Base-by-base conservation (phyloP, 2,797 vertebrate genomes). In the Diceros bicornis region DNA sequence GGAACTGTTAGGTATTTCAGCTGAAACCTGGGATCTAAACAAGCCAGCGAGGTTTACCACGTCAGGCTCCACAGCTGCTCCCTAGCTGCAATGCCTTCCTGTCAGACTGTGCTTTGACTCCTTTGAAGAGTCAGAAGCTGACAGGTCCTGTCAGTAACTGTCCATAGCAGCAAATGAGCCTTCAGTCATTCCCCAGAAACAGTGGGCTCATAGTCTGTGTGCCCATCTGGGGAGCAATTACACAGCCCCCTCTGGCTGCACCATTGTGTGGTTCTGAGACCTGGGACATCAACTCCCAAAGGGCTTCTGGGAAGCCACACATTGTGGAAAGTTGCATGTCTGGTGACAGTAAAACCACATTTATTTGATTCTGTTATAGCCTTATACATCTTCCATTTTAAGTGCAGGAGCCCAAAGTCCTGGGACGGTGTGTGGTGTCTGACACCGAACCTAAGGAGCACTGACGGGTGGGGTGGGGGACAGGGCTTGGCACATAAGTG, bases 121-220 rank as follows among this genome's bases (percentile, higher is more conserved):
- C 93, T 98, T 97, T 97, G 97, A 97, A 98, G 95, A 87, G 74
- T 11, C 20, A 34, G 79, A 25, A 23, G 91, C 87, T 97, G 96
- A 98, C 87, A 96, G 89, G 18, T 95, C 47, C 97, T 97, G 95
- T 97, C 97, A 89, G 2, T 93, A 92, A 86, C 86, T 82, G 81
- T 88, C 82, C 75, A 37, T 44, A 93, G 90, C 34, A 78, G 89
- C 93, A 94, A 94, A 95, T 82, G 96, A 97, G 92, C 79, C 74
- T 81, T 68, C 52, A 66, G 66, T 90, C 96, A 83, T 69, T 52
- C 83, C 44, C 18, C 21, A 23, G 57, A 85, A 95, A 95, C 93
- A 92, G 91, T 84, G 95, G 86, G 66, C 85, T 75, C 87, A 75
- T 14, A 86, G 96, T 74, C 68, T 47, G 7, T 0, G 17, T 16